phyloP scores from a whole-genome alignment of 2,797 vertebrate genomes.

The Bradypus variegatus region DNA sequence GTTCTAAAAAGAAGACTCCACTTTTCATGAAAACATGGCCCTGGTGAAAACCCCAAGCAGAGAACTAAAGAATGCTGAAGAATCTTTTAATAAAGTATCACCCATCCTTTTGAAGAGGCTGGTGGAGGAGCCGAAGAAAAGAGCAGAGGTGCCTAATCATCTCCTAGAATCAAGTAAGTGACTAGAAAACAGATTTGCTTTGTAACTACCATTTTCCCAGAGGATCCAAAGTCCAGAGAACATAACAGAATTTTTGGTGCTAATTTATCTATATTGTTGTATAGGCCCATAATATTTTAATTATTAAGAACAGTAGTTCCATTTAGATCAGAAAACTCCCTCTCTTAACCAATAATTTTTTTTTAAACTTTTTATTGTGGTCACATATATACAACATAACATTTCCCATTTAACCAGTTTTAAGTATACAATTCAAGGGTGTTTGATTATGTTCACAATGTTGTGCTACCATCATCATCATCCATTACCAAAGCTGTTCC shows the following conservation, averaged over 20 bases:
- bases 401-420: too few relatives aligned
- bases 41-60: slow-evolving; percentile 57
- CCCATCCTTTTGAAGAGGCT: slow-evolving; percentile 78
- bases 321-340: neutral
- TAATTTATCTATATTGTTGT: slow-evolving; percentile 4
- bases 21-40: slow-evolving; percentile 76
- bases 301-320: slow-evolving; percentile 21
- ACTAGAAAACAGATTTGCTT: neutral
- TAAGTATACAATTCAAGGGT: too few relatives aligned
- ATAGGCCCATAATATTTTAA: neutral
- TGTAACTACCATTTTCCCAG: neutral
- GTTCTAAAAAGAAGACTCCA: neutral
- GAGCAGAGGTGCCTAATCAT: slow-evolving; percentile 76
- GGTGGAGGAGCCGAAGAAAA: slow-evolving; percentile 76
- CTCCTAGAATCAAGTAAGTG: slow-evolving; percentile 86
- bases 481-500: too few relatives aligned
- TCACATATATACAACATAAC: too few relatives aligned
- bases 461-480: too few relatives aligned
- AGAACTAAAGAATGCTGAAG: slow-evolving; percentile 18
- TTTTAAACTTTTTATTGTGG: too few relatives aligned
- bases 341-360: neutral
- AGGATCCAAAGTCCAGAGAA: neutral
- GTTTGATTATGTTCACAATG: too few relatives aligned
- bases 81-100: slow-evolving; percentile 63
- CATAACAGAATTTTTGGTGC: neutral